Evolutionary conservation across 2,797 vertebrate genomes (phyloP).

Genomic region (Manis crassicaudata): DNA sequence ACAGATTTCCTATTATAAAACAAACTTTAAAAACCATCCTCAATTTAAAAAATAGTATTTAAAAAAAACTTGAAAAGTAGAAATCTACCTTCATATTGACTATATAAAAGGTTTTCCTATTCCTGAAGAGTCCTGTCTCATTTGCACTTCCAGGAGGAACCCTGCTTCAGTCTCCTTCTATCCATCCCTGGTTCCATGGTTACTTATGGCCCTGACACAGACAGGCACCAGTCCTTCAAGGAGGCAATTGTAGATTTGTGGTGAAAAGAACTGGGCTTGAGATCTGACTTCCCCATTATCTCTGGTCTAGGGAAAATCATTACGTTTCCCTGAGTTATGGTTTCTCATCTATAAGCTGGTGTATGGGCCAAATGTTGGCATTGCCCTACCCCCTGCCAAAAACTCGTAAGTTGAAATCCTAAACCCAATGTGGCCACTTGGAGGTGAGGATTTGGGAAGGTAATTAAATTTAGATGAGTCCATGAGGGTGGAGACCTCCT

Average conservation of each 20-base stretch:
- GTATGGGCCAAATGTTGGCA: background rate
- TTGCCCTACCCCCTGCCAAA: background rate
- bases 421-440: background rate
- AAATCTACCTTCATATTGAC: background rate
- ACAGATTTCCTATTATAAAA: background rate
- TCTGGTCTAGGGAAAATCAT: background rate
- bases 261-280: background rate
- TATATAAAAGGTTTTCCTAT: background rate
- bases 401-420: background rate
- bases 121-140: background rate
- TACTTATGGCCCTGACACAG: background rate
- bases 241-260: background rate
- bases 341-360: background rate
- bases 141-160: background rate
- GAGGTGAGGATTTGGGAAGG: background rate
- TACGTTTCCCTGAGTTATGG: background rate
- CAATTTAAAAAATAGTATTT: background rate
- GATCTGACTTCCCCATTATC: background rate
- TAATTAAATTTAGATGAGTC: background rate
- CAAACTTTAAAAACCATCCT: background rate
- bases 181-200: fast-evolving
- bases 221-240: background rate
- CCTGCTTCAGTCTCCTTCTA: background rate
- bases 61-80: background rate
- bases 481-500: background rate